A percentile compares a stretch with the other conserved stretches of the same genome.
These are phyloP conservation scores for Spondyliosoma cantharus DNA, from an alignment of 2,797 vertebrate species.

Conservation along the genomic window DNA sequence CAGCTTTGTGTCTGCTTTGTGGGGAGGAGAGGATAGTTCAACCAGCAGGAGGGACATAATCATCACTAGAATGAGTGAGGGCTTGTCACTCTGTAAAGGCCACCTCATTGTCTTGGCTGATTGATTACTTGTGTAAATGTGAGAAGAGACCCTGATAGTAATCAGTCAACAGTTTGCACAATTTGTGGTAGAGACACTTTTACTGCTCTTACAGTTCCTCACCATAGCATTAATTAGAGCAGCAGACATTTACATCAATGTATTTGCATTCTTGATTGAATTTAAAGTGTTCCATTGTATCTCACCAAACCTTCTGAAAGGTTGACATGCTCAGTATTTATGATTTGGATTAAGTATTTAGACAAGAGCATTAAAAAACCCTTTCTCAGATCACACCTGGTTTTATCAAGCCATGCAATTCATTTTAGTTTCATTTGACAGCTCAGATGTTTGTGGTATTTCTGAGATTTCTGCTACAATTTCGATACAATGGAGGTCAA, in stretches of 20 bases:
- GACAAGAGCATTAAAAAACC: not conserved
- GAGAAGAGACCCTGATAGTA: conserved; percentile 6
- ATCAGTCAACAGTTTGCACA: conserved; percentile 14
- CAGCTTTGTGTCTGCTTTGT: conserved; percentile 23
- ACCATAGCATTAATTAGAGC: not conserved
- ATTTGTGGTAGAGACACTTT: not conserved
- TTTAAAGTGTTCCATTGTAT: not conserved
- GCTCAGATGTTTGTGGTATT: not conserved
- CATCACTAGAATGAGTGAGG: conserved; percentile 37
- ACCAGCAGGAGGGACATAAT: conserved; percentile 22
- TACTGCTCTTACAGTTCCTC: not conserved
- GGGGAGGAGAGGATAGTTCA: conserved; percentile 22
- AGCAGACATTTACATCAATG: not conserved
- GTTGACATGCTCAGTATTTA: not conserved
- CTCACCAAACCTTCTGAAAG: not conserved
- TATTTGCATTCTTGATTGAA: not conserved
- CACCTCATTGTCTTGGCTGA: conserved; percentile 52
- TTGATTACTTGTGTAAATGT: conserved; percentile 41
- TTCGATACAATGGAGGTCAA: not conserved
- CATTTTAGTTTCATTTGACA: not conserved
- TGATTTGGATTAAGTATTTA: not conserved
- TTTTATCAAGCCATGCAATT: not conserved
- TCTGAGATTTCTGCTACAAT: not conserved
- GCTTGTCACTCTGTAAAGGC: conserved; percentile 55
- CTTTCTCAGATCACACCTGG: not conserved